phyloP scores from a whole-genome alignment of 2,113 vertebrate genomes.

The Atlantisia rogersi region DNA sequence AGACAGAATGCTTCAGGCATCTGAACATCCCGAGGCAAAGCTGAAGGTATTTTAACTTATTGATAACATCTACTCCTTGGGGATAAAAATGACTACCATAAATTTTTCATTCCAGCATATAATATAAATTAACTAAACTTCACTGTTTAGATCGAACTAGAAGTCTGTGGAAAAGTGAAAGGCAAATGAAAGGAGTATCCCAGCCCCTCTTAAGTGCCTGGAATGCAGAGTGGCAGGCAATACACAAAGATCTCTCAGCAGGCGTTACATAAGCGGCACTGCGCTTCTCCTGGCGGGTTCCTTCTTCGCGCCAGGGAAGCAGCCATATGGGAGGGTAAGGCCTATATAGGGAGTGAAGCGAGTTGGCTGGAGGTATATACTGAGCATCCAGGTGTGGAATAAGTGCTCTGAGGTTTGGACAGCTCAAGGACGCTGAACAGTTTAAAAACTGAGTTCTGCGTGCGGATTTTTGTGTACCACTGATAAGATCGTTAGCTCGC shows the following conservation, averaged over 20 bases:
- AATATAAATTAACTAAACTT: constrained; percentile 29
- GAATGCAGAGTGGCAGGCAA: background rate
- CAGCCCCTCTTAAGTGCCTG: background rate
- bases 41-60: constrained; percentile 75
- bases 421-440: background rate
- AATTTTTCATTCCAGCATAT: constrained; percentile 33
- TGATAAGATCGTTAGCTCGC: background rate
- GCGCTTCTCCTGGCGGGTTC: background rate
- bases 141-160: background rate
- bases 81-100: constrained; percentile 8
- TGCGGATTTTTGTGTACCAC: background rate
- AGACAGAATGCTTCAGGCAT: constrained; percentile 66
- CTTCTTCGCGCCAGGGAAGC: background rate
- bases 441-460: background rate
- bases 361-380: background rate
- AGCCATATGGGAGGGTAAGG: background rate
- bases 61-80: constrained; percentile 58
- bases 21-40: constrained; percentile 72
- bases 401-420: background rate
- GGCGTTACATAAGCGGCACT: background rate
- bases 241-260: background rate
- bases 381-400: background rate
- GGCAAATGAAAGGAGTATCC: background rate
- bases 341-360: background rate
- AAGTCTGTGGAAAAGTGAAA: background rate